Conservation (phyloP, 2,113 vertebrate genomes). For the Abramis brama region DNA sequence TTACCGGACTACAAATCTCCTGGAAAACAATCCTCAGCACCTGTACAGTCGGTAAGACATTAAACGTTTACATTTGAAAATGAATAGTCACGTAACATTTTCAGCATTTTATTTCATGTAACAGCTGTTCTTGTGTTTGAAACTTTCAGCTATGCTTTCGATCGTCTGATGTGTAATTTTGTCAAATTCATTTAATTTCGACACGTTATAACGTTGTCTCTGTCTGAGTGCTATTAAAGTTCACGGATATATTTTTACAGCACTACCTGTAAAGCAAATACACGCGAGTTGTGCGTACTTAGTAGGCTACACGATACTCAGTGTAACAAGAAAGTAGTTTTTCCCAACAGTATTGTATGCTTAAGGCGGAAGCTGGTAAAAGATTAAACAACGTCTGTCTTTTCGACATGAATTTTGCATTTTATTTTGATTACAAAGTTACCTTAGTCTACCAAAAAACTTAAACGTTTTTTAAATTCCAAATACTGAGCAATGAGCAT, state of each 20-base stretch:
- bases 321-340: background rate
- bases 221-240: background rate
- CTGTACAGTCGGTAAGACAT: slow-evolving; percentile 15
- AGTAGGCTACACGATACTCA: background rate
- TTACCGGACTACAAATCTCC: slow-evolving; percentile 23
- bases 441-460: background rate
- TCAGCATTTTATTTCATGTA: background rate
- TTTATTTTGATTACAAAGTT: background rate
- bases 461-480: too few species aligned
- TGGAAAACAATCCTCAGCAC: slow-evolving; percentile 22
- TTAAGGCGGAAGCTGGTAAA: slow-evolving; percentile 2
- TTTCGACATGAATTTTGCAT: background rate
- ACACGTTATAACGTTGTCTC: background rate
- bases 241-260: background rate
- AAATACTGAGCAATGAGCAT: background rate
- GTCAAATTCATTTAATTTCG: background rate
- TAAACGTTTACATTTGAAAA: background rate
- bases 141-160: background rate
- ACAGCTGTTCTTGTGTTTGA: slow-evolving; percentile 29
- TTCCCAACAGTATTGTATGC: background rate
- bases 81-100: background rate
- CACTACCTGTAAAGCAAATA: slow-evolving; percentile 14
- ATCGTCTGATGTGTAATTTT: background rate
- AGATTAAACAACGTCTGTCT: background rate
- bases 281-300: background rate